Base-by-base conservation (phyloP, 2,888 invertebrate species). In the Eustalomyia histrio region DNA sequence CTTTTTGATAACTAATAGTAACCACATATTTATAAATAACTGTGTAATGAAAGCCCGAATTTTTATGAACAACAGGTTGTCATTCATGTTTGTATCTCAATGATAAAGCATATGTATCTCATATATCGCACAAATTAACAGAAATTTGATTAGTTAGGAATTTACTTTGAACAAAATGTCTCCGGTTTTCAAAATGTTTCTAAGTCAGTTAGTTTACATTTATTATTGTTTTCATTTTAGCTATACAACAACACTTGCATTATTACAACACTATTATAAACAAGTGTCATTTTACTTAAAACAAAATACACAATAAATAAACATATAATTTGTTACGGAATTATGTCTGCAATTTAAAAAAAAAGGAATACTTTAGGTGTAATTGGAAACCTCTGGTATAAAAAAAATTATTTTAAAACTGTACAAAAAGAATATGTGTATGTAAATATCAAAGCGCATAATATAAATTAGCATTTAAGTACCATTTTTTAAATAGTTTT, bases 241-340 rank as follows among this genome's bases (percentile, higher is more conserved):
- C 43, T 14, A 43, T 14, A 43, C 1, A 43, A 43, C 12, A 47
- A 47, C 43, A 47, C 43, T 33, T 43, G 29, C 8, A 12, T 52
- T 61, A 71, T 52, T 71, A 35, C 50, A 43, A 55, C 18, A 47
- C 10, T 47, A 61, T n/a, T 35, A 39, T 57, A 39, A 39, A 24
- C 58, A 74, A 75, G 75, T 61, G 75, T 75, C 68, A 55, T 68
- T 75, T 75, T 75, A 67, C 75, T 68, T 16, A n/a, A 47, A 47
- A 47, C n/a, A 47, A 29, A 60, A 61, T 55, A 75, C 9, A 29
- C 21, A 61, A 21, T 61, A 47, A 47, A 47, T 14, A 47, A 47
- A 47, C 43, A 47, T 47, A 47, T 4, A n/a, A 3, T 43, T 55
- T 43, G 53, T 29, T 29, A 16, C 14, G 58, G 35, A 60, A 67